Percentiles rank a stretch among this genome's conserved stretches.
phyloP scores from a whole-genome alignment of 2,113 vertebrate genomes.

The Microtus ochrogaster region DNA sequence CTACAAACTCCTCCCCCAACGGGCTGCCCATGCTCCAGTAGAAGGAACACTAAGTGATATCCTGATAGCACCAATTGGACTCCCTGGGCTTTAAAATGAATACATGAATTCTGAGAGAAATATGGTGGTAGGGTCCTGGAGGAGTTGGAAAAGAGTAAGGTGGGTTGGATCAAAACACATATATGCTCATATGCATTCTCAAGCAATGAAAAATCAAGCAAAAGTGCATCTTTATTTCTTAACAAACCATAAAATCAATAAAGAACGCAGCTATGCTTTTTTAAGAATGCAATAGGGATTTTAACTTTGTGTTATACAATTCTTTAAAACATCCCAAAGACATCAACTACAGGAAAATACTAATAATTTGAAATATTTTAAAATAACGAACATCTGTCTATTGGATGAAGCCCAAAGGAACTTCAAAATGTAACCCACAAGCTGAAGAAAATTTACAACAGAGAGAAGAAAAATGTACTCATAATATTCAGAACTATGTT shows the following conservation, averaged over 20 bases:
- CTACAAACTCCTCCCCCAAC: too few relatives aligned
- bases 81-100: too few relatives aligned
- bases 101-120: not conserved
- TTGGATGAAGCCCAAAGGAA: not conserved
- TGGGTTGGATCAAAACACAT: not conserved
- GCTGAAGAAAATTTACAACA: not conserved
- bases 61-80: not conserved
- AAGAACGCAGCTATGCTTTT: not conserved
- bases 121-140: too few relatives aligned
- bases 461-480: not conserved
- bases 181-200: not conserved
- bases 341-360: not conserved
- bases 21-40: not conserved
- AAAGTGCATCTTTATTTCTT: not conserved
- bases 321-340: slow-evolving; percentile 11
- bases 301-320: not conserved
- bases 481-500: not conserved
- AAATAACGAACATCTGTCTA: slow-evolving; percentile 5
- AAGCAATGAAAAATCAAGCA: not conserved
- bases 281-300: not conserved
- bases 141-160: not conserved
- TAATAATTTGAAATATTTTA: not conserved
- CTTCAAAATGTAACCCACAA: not conserved
- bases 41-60: too few relatives aligned
- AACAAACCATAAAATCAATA: slow-evolving; percentile 1